These are phyloP conservation scores for Ricordea florida DNA, from an alignment of 92 coral and sea anemone genomes.

Conservation along the genomic window DNA sequence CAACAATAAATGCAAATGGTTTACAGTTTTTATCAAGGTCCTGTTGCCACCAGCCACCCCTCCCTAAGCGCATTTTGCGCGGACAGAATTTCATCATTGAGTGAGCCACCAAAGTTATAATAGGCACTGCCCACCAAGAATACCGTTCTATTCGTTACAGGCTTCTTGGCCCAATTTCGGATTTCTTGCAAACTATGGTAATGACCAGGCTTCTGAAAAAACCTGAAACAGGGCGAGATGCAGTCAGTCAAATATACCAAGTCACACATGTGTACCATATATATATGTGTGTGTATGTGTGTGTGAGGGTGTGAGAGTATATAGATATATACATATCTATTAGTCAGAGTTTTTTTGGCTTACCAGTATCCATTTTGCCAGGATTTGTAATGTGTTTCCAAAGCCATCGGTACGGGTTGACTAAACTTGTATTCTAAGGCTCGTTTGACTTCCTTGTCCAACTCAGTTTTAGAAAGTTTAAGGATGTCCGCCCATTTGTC, in stretches of 20 bases:
- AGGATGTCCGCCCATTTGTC: constrained; percentile 23
- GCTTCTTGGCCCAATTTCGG: constrained; percentile 12
- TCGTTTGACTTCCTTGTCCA: constrained; percentile 25
- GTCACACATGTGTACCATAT: too few species aligned
- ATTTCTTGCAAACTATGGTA: background rate
- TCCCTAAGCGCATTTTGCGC: background rate
- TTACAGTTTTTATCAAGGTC: too few species aligned
- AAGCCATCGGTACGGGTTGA: background rate
- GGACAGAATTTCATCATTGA: background rate
- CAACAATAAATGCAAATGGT: too few species aligned
- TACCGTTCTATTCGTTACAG: constrained; percentile 4
- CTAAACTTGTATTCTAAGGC: constrained; percentile 40
- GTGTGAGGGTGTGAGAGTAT: too few species aligned
- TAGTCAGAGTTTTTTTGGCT: too few species aligned
- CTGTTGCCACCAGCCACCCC: too few species aligned
- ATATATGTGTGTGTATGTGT: too few species aligned
- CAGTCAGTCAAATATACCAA: too few species aligned
- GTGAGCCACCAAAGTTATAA: constrained; percentile 18
- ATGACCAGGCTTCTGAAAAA: constrained; percentile 17
- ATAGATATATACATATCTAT: too few species aligned
- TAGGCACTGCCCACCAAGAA: constrained; percentile 20
- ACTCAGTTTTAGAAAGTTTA: background rate
- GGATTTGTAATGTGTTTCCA: constrained; percentile 27
- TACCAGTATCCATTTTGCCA: constrained; percentile 36
- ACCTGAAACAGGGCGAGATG: too few species aligned